Evolutionary conservation across 2,888 invertebrate species (phyloP).

Genomic region (Endotricha flammealis): DNA sequence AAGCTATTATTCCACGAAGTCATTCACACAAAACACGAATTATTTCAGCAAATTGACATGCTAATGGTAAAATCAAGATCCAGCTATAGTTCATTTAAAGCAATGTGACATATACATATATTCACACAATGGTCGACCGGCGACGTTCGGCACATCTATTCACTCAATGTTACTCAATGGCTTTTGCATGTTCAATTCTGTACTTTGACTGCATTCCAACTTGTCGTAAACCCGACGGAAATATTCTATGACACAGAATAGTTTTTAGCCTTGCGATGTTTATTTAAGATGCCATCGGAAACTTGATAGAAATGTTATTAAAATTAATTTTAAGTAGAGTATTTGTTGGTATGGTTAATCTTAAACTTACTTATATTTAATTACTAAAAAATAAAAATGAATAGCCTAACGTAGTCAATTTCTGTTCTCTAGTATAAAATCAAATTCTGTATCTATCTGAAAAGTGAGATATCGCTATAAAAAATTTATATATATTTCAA

Average conservation of each 20-base stretch:
- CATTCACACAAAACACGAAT: conserved; percentile 1
- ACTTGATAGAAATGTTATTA: conserved; percentile 14
- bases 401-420: too few relatives aligned
- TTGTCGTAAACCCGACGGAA: conserved; percentile 31
- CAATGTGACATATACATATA: conserved; percentile 37
- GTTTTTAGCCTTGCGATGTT: conserved; percentile 13
- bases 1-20: conserved; percentile 1
- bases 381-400: too few relatives aligned
- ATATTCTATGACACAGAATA: conserved; percentile 28
- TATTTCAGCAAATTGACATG: conserved; percentile 5
- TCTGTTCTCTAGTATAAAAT: too few relatives aligned
- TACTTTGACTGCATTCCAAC: conserved; percentile 29
- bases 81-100: conserved; percentile 26
- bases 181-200: conserved; percentile 60
- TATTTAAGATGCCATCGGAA: neutral
- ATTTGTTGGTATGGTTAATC: too few relatives aligned
- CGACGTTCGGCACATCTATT: conserved; percentile 41
- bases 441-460: too few relatives aligned
- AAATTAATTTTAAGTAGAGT: too few relatives aligned
- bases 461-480: too few relatives aligned
- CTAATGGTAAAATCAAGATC: conserved; percentile 7
- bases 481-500: too few relatives aligned
- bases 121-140: conserved; percentile 35
- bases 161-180: conserved; percentile 48
- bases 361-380: too few relatives aligned